phyloP scores from a whole-genome alignment of 92 coral and sea anemone species.

The Montipora capitata region DNA sequence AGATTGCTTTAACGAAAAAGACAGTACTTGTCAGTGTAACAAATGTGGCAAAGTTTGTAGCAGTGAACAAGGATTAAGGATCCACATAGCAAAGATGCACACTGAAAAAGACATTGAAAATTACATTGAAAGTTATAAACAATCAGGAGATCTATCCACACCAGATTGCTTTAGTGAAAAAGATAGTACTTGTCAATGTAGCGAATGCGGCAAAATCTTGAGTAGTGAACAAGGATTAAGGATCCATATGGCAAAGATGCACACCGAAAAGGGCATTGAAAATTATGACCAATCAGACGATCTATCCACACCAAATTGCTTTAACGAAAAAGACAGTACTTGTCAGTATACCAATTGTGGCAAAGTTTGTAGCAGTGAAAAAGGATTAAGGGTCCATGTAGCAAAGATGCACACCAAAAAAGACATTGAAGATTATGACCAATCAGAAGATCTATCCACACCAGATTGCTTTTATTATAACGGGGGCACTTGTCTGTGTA shows the following conservation, averaged over 20 bases:
- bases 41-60: neutral
- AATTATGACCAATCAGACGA: neutral
- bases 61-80: neutral
- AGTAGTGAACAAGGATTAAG: no score
- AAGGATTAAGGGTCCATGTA: neutral
- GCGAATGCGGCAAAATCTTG: no score
- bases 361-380: neutral
- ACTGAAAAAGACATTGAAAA: neutral
- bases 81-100: neutral
- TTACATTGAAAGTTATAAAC: neutral
- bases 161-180: no score
- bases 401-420: neutral
- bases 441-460: neutral
- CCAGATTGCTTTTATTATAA: neutral
- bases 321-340: neutral
- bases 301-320: neutral
- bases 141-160: neutral
- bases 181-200: fast-evolving
- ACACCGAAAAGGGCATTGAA: neutral
- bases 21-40: neutral
- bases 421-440: neutral
- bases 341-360: neutral
- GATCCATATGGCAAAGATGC: neutral
- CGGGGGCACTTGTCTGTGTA: no score
- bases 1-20: neutral